A percentile compares a stretch with the other conserved stretches of the same genome.
Evolutionary conservation across 2,888 invertebrate genomes (phyloP).

Genomic region (Troglohyphantes excavatus): DNA sequence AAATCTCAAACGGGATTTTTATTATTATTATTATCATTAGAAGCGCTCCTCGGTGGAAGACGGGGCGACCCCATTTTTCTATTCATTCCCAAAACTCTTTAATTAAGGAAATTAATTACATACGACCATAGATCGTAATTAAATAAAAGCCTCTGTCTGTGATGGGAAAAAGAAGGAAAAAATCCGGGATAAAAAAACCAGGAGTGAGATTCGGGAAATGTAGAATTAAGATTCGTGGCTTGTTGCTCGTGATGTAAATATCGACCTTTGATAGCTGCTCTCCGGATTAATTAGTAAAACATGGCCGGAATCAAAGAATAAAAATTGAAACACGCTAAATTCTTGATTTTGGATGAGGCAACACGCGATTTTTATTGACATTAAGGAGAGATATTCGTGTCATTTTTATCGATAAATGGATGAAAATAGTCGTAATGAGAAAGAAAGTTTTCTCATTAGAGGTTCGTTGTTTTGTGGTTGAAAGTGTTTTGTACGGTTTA

Average conservation of each 20-base stretch:
- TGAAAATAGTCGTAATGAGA: constrained; percentile 26
- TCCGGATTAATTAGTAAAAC: constrained; percentile 66
- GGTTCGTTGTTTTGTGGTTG: background rate
- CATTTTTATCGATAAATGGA: constrained; percentile 21
- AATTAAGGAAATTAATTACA: constrained; percentile 72
- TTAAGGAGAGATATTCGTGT: constrained; percentile 30
- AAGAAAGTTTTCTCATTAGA: constrained; percentile 12
- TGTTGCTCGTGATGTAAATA: constrained; percentile 63
- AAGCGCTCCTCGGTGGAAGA: background rate
- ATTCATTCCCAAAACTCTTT: constrained; percentile 62
- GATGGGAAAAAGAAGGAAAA: constrained; percentile 12
- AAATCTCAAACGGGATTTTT: background rate
- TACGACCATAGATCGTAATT: constrained; percentile 62
- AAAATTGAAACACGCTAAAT: constrained; percentile 33
- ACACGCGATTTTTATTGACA: constrained; percentile 49
- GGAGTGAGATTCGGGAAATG: constrained; percentile 50
- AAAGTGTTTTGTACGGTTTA: background rate
- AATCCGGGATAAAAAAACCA: background rate
- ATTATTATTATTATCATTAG: constrained; percentile 27
- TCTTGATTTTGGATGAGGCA: constrained; percentile 35
- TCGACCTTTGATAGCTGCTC: constrained; percentile 51
- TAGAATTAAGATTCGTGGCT: constrained; percentile 66
- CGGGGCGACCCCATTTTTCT: constrained; percentile 41
- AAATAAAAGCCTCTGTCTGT: constrained; percentile 54
- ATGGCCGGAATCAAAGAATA: constrained; percentile 46